Evolutionary conservation across 2,113 vertebrate species (phyloP).

Genomic region (Apodemus speciosus): DNA sequence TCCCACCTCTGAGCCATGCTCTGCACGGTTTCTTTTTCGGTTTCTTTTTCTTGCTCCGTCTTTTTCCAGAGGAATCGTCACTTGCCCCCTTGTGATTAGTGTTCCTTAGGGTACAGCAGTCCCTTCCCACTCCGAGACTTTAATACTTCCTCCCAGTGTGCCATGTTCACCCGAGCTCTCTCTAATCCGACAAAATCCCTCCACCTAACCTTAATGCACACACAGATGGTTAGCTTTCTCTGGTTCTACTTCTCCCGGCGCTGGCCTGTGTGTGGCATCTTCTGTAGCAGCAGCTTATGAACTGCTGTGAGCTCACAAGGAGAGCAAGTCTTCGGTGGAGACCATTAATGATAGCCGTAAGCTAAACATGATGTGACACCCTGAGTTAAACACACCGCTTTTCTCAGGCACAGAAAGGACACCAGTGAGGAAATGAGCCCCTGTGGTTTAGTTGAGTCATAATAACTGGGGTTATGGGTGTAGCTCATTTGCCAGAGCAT

Average conservation of each 20-base stretch:
- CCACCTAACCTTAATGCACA: slow-evolving; percentile 28
- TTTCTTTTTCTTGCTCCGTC: neutral
- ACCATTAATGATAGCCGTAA: neutral
- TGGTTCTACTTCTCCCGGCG: neutral
- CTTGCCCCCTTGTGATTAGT: slow-evolving; percentile 41
- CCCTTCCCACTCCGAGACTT: neutral
- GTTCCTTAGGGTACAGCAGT: neutral
- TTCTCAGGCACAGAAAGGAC: neutral
- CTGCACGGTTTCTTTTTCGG: neutral
- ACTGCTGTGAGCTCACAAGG: neutral
- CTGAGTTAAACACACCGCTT: neutral
- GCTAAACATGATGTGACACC: neutral
- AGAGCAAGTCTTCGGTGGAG: neutral
- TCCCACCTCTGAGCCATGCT: neutral
- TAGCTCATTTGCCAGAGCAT: neutral
- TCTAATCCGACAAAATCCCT: slow-evolving; percentile 67
- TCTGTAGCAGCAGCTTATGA: accelerated
- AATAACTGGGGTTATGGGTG: neutral
- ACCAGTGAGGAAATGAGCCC: neutral
- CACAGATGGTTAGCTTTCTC: slow-evolving; percentile 42
- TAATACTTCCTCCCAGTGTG: slow-evolving; percentile 62
- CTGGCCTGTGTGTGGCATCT: neutral
- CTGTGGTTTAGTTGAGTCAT: neutral
- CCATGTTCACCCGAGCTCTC: slow-evolving; percentile 1
- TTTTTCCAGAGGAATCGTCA: neutral